Conservation (phyloP, 2,797 vertebrate genomes). For the Lindbergichthys nudifrons region DNA sequence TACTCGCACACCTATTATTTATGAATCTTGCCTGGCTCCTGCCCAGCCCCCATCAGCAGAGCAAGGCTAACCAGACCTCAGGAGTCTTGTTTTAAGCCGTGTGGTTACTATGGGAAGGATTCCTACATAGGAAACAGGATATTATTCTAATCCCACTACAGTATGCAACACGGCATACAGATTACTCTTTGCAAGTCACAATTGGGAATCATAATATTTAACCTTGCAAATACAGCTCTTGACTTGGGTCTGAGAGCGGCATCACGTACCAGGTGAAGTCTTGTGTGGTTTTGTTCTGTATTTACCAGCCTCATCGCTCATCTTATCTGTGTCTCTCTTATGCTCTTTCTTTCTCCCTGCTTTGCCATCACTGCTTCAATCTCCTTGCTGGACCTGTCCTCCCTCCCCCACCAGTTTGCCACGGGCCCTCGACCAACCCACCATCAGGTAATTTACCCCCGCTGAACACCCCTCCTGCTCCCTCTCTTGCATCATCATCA, state of each 20-base stretch:
- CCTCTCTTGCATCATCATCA: conserved; percentile 60
- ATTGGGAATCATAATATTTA: neutral
- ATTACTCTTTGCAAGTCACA: neutral
- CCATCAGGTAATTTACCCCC: conserved; percentile 93
- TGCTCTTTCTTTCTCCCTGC: conserved; percentile 72
- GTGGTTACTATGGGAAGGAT: neutral
- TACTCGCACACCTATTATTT: conserved; percentile 15
- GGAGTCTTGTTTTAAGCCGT: neutral
- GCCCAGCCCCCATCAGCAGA: conserved; percentile 28
- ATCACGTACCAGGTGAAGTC: conserved; percentile 32
- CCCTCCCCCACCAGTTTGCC: conserved; percentile 91
- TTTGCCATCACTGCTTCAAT: conserved; percentile 89
- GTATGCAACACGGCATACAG: neutral
- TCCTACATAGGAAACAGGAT: neutral
- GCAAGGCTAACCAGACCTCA: conserved; percentile 23
- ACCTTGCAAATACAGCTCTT: conserved; percentile 15
- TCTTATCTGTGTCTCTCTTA: conserved; percentile 72
- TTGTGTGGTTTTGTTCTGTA: conserved; percentile 58
- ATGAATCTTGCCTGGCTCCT: conserved; percentile 30
- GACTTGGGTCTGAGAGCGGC: conserved; percentile 19
- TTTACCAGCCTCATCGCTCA: conserved; percentile 68
- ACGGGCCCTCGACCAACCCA: conserved; percentile 98
- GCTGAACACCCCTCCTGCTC: conserved; percentile 62
- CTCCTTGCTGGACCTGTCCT: conserved; percentile 77
- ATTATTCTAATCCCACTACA: neutral